Evolutionary conservation across 2,888 invertebrate genomes (phyloP).

Genomic region (Parnassius smintheus): DNA sequence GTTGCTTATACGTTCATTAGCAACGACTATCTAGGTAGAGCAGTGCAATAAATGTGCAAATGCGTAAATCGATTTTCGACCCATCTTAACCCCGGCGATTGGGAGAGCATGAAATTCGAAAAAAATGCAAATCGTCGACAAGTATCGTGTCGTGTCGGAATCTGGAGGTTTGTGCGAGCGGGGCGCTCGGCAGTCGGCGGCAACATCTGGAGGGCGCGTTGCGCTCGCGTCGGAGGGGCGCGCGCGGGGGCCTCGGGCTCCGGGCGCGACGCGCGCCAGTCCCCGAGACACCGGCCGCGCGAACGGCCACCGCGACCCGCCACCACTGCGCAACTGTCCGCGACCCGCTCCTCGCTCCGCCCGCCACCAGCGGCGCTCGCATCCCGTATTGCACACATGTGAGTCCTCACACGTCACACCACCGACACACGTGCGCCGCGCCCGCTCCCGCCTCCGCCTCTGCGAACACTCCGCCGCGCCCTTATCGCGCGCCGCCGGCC

Average conservation of each 20-base stretch:
- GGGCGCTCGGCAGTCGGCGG: constrained; percentile 29
- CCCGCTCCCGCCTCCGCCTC: constrained; percentile 37
- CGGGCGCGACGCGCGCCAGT: constrained; percentile 72
- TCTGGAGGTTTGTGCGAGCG: constrained; percentile 56
- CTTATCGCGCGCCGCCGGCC: constrained; percentile 47
- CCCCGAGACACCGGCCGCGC: constrained; percentile 78
- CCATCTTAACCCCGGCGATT: neutral
- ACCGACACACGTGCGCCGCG: constrained; percentile 29
- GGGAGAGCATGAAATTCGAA: constrained; percentile 7
- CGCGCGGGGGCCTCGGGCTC: constrained; percentile 57
- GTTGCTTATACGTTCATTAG: too few species aligned
- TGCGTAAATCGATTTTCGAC: constrained; percentile 12
- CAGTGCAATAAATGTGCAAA: constrained; percentile 10
- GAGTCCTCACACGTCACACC: constrained; percentile 51
- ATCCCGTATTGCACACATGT: constrained; percentile 64
- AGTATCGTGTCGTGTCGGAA: constrained; percentile 33
- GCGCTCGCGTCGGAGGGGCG: constrained; percentile 53
- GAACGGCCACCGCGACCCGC: constrained; percentile 72
- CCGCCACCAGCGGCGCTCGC: constrained; percentile 56
- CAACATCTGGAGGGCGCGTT: constrained; percentile 70
- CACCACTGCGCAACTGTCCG: constrained; percentile 48
- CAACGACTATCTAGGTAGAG: too few species aligned
- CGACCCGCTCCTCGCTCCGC: constrained; percentile 32
- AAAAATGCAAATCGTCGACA: constrained; percentile 28
- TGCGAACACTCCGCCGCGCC: constrained; percentile 39